phyloP scores from a whole-genome alignment of 2,113 vertebrate genomes.

The Dicrurus megarhynchus region DNA sequence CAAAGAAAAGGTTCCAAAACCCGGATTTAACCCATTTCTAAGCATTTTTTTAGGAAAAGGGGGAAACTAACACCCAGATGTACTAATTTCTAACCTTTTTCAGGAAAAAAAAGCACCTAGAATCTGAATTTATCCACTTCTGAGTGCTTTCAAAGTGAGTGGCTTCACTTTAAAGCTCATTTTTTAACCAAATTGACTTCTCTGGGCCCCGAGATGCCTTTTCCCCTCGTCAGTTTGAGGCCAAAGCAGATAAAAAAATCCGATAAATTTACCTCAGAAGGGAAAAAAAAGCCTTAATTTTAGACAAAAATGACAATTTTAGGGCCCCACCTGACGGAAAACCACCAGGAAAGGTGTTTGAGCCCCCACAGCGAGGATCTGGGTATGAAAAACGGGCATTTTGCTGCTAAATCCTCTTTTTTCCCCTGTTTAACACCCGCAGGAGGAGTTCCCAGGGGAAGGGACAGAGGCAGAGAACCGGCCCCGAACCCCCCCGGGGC shows the following conservation, averaged over 20 bases:
- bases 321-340: background rate
- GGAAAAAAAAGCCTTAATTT: background rate
- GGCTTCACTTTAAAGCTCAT: background rate
- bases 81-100: fast-evolving
- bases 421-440: fast-evolving
- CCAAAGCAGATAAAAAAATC: background rate
- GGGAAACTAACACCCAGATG: fast-evolving
- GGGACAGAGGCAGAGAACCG: no score
- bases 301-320: background rate
- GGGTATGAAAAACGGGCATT: background rate
- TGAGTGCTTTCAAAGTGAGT: fast-evolving
- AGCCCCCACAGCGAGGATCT: background rate
- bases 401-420: background rate
- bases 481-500: background rate
- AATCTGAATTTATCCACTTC: background rate
- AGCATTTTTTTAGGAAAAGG: fast-evolving
- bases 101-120: fast-evolving
- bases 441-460: background rate
- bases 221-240: fast-evolving
- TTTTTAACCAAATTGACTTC: background rate
- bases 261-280: background rate
- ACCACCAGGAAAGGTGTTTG: background rate
- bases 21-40: background rate
- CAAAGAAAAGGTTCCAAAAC: background rate
- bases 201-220: background rate